These are phyloP conservation scores for Aphis craccivora DNA, from an alignment of 1,140 invertebrate species.

Conservation along the genomic window DNA sequence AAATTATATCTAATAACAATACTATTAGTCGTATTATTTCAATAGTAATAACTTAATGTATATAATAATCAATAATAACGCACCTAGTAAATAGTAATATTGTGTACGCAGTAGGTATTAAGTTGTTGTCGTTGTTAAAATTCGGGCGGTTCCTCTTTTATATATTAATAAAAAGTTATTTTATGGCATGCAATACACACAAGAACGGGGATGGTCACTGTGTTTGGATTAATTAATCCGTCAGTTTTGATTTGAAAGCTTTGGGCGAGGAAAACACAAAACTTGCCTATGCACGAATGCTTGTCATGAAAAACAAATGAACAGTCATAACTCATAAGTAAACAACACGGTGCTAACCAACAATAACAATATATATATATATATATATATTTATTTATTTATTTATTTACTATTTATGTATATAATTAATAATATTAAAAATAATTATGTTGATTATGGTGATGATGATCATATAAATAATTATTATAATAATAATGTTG, in stretches of 20 bases:
- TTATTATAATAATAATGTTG: not conserved
- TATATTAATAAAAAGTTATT: not conserved
- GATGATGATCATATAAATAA: not conserved
- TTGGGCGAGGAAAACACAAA: not conserved
- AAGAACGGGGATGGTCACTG: not conserved
- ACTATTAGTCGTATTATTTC: too few species aligned
- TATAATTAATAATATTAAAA: not conserved
- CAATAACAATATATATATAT: not conserved
- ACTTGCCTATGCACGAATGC: not conserved
- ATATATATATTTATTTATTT: too few species aligned
- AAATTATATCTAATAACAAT: too few species aligned
- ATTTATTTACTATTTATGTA: not conserved
- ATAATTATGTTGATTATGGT: not conserved
- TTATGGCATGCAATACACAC: not conserved
- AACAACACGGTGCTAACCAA: not conserved
- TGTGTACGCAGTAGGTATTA: not conserved
- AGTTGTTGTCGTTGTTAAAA: not conserved
- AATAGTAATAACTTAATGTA: too few species aligned
- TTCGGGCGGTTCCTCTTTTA: not conserved
- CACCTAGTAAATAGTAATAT: not conserved
- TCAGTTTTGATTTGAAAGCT: constrained; percentile 26
- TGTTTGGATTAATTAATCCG: constrained; percentile 21
- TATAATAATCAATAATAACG: not conserved
- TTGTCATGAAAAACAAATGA: constrained; percentile 26
- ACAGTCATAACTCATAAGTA: not conserved